Percentiles rank a stretch among this genome's conserved stretches.
These are phyloP conservation scores for Drosophila orosa DNA, from an alignment of 1,140 invertebrate genomes.

Conservation along the genomic window DNA sequence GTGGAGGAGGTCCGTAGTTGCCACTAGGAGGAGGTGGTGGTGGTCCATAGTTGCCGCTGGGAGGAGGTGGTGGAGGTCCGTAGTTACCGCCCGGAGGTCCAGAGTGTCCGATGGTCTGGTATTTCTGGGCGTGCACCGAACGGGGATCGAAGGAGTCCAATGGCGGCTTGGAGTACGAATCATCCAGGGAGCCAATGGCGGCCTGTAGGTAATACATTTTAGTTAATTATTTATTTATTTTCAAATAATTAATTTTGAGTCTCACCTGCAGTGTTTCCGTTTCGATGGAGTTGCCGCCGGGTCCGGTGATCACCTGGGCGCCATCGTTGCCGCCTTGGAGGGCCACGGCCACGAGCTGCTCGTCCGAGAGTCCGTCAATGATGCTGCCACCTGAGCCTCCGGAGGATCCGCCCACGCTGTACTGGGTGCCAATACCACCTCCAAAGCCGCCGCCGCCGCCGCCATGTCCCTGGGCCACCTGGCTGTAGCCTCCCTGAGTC, in stretches of 20 bases:
- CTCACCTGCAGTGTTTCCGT: constrained; percentile 64
- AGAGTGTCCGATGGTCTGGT: constrained; percentile 48
- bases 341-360: constrained; percentile 77
- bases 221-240: neutral
- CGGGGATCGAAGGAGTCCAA: constrained; percentile 69
- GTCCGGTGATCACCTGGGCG: constrained; percentile 46
- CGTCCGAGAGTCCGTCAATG: constrained; percentile 71
- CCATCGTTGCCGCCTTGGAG: constrained; percentile 59
- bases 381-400: constrained; percentile 41
- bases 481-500: constrained; percentile 74
- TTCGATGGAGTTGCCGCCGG: constrained; percentile 63
- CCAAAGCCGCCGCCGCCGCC: constrained; percentile 13
- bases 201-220: constrained; percentile 10
- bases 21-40: constrained; percentile 79
- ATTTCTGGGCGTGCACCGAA: constrained; percentile 62
- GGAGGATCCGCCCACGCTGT: constrained; percentile 17
- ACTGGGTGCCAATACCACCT: constrained; percentile 40
- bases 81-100: constrained; percentile 35
- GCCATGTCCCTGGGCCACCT: constrained; percentile 60
- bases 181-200: constrained; percentile 59
- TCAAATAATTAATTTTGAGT: neutral
- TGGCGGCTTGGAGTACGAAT: constrained; percentile 70
- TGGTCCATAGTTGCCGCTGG: constrained; percentile 41
- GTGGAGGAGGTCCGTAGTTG: constrained; percentile 68
- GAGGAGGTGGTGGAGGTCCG: constrained; percentile 79